Evolutionary conservation across 2,113 vertebrate species (phyloP), one percentile per base, ranked within the genome.

Genomic region (Lota lota): DNA sequence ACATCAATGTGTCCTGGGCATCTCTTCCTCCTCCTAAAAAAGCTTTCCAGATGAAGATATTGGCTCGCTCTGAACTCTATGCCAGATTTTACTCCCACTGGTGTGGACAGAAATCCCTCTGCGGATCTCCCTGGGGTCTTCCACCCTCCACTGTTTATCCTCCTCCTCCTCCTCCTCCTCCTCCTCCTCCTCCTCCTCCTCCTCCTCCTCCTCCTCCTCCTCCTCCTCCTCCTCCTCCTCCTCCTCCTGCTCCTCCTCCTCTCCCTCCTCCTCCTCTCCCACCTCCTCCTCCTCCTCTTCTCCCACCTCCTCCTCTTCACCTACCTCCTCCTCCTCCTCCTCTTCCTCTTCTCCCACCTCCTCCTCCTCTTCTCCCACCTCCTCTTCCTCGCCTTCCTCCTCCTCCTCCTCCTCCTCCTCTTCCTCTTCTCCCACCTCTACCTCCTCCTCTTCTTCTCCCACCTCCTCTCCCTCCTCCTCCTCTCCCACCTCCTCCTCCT

Each of bases 1-100:
- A 28, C 79, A 76, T 79, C 82, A 81, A 88, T 85, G 84, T 79
- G 81, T 90, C 78, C 83, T 73, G 84, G 79, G 77, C 83, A 84
- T 85, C 77, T 64, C 28, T 70, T 72, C 74, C 85, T 84, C 80
- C 76, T 47, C 40, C 40, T 2, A 47, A 11, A 47, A 78, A 81
- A 73, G 79, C 69, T 75, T 85, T 79, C 62, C 63, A 83, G 73
- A 83, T 83, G 76, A 86, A 87, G 85, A 88, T 71, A 68, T 71
- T 72, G 79, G 70, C 77, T 69, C 64, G 22, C 82, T 88, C 78
- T 85, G 82, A 87, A 87, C 79, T 87, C 66, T 54, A 64, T 81
- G 82, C 82, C 85, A 86, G 77, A 77, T 82, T 85, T 85, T 80
- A 75, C 78, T 36, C 3, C 40, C 18, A 11, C 21, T 21, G 63